Conservation (phyloP, 2,797 vertebrate genomes). For the Typhlichthys eigenmanni region DNA sequence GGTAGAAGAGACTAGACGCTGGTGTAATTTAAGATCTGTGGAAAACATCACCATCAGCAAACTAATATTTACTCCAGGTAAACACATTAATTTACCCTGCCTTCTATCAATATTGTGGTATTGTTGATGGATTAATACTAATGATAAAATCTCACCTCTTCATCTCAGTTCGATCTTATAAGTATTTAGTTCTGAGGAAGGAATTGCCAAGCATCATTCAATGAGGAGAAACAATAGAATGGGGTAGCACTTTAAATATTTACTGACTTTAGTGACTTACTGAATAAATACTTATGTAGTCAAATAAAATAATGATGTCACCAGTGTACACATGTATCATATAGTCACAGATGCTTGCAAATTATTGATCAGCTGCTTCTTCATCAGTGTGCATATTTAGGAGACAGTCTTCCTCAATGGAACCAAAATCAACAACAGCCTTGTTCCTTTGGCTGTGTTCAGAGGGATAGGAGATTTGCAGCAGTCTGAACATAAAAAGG, state of each 20-base stretch:
- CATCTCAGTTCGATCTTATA: slow-evolving; percentile 51
- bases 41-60: slow-evolving; percentile 69
- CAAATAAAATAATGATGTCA: slow-evolving; percentile 14
- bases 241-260: not conserved
- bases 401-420: slow-evolving; percentile 49
- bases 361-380: slow-evolving; percentile 50
- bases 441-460: slow-evolving; percentile 53
- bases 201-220: not conserved
- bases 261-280: not conserved
- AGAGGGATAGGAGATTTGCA: slow-evolving; percentile 73
- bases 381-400: slow-evolving; percentile 45
- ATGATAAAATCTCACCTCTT: slow-evolving; percentile 66
- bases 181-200: slow-evolving; percentile 42
- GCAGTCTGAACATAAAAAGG: slow-evolving; percentile 78
- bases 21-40: slow-evolving; percentile 71
- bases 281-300: not conserved
- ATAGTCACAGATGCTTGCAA: slow-evolving; percentile 20
- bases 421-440: slow-evolving; percentile 64
- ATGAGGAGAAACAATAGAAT: not conserved
- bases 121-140: slow-evolving; percentile 74
- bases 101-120: slow-evolving; percentile 61
- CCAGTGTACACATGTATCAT: not conserved
- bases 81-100: slow-evolving; percentile 67
- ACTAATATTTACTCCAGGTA: slow-evolving; percentile 78
- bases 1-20: slow-evolving; percentile 47